Evolutionary conservation across 2,113 vertebrate genomes (phyloP).

Genomic region (Petaurus breviceps): DNA sequence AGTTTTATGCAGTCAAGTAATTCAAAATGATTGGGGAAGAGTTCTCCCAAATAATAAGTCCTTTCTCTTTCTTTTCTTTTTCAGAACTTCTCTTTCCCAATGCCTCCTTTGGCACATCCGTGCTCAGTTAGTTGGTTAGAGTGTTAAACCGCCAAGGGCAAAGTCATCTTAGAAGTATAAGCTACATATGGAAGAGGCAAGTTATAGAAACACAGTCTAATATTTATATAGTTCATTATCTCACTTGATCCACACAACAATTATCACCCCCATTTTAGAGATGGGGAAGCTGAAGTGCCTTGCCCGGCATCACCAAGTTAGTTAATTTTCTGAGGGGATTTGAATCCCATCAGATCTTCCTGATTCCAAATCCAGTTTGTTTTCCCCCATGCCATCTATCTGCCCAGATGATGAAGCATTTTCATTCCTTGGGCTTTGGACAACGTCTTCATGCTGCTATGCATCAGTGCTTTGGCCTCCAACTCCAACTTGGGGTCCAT

Average conservation of each 20-base stretch:
- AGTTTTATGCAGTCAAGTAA: not conserved
- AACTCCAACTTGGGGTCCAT: not conserved
- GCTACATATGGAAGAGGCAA: constrained; percentile 14
- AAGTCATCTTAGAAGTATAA: not conserved
- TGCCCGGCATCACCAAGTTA: not conserved
- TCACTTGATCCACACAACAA: not conserved
- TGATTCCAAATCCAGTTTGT: not conserved
- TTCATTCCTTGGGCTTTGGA: not conserved
- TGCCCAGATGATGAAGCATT: not conserved
- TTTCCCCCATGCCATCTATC: not conserved
- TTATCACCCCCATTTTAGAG: not conserved
- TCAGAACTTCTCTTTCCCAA: not conserved
- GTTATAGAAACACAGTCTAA: not conserved
- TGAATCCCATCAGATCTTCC: not conserved
- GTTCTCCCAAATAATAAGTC: not conserved
- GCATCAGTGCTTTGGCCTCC: not conserved
- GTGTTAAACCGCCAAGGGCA: not conserved
- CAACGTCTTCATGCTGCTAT: not conserved
- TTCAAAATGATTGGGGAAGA: not conserved
- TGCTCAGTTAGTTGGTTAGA: not conserved
- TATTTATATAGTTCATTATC: not conserved
- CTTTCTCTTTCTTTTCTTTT: not conserved
- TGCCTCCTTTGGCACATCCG: not conserved
- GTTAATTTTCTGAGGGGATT: not conserved
- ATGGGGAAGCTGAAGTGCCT: not conserved